Evolutionary conservation across 2,113 vertebrate species (phyloP).

Genomic region (Lepus timidus): DNA sequence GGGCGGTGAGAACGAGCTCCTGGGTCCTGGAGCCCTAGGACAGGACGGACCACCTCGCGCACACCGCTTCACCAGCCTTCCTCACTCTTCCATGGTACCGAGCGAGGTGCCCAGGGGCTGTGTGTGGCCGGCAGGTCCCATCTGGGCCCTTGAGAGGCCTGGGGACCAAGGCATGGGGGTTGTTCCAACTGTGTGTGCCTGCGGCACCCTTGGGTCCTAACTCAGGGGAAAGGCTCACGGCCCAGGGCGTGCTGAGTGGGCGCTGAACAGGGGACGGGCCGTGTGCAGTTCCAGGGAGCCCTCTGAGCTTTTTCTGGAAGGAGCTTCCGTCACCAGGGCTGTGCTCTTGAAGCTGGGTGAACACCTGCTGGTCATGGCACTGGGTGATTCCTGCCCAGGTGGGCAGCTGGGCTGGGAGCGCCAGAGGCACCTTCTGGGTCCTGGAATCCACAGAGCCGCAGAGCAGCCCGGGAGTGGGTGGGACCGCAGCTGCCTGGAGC

Average conservation of each 20-base stretch:
- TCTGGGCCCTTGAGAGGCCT: accelerated
- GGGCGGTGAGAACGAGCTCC: not conserved
- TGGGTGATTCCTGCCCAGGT: not conserved
- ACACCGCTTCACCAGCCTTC: too few species aligned
- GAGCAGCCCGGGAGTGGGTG: not conserved
- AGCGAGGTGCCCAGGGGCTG: not conserved
- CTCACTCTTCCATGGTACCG: accelerated
- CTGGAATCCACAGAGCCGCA: not conserved
- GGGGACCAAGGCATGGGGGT: not conserved
- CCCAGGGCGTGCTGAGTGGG: not conserved
- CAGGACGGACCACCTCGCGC: not conserved
- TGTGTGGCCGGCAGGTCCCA: not conserved
- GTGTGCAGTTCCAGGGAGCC: not conserved
- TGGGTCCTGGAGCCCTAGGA: too few species aligned
- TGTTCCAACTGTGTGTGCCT: accelerated
- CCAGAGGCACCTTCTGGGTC: not conserved
- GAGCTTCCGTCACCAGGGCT: not conserved
- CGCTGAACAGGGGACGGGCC: not conserved
- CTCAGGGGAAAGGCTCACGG: conserved; percentile 25
- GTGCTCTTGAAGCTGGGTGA: not conserved
- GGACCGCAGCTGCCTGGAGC: not conserved
- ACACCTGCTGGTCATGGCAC: not conserved
- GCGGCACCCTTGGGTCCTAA: not conserved
- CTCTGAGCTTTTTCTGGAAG: not conserved
- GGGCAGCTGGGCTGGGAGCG: not conserved